Evolutionary conservation across 64 coral and sea anemone genomes (phyloP), one percentile per base, ranked within the genome.

Genomic region (Stichodactyla mertensii): DNA sequence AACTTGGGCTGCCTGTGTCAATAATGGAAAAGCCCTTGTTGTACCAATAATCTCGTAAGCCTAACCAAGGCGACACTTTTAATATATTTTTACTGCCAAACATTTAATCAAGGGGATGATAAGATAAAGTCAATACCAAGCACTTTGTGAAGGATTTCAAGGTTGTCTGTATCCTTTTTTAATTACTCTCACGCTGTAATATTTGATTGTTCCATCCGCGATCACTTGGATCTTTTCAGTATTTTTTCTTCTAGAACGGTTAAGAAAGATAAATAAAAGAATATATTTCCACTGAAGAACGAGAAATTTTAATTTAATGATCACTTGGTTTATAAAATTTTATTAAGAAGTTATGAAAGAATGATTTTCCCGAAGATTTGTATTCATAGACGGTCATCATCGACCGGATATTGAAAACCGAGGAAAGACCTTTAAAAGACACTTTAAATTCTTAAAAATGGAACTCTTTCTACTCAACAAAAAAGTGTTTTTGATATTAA

Each of bases 21-120:
- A 27, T 31, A 4, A 31, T 31, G 24, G 22, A 8, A 74, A 9
- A 31, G 27, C 4, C 22, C 69, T 74, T 23, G 16, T 27, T 4
- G 7, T 31, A 74, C 27, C 7, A 74, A 74, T 26, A 74, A 74
- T 74, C 23, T 27, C 36, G 69, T 74, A 31, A 74, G 10, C 2
- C 7, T 10, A 13, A 31, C n/a, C n/a, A 26, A 74, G n/a, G 16
- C 64, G 9, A 74, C 36, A 9, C 5, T 74, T 74, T 31, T 27
- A 74, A 74, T 74, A 74, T 23, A 74, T 31, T 74, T 74, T 74
- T 23, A 26, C 69, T 74, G 69, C 36, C 69, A 74, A 74, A 74
- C 24, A 74, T 74, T 31, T 74, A 74, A 31, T 74, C 69, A 74
- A 31, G 10, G 14, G 10, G 24, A 74, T 6, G 24, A 74, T 74